A percentile compares a stretch with the other conserved stretches of the same genome.
phyloP scores from a whole-genome alignment of 2,888 invertebrate species.

The Frankliniella intonsa region DNA sequence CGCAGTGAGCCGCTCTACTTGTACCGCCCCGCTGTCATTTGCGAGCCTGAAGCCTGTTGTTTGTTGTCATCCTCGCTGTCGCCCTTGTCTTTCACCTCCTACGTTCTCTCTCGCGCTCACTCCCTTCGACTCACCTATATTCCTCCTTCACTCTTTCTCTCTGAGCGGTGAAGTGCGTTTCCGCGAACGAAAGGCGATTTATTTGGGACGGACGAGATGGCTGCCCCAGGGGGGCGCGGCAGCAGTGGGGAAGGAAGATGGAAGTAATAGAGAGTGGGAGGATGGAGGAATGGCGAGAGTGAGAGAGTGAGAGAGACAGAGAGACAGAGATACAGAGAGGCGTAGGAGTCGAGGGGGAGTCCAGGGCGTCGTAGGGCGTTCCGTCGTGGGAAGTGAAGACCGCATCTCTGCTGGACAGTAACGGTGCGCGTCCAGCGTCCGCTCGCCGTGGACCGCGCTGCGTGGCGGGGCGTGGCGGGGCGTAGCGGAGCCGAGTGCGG shows the following conservation, averaged over 20 bases:
- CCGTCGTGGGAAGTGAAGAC: conserved; percentile 27
- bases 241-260: background rate
- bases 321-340: too few relatives aligned
- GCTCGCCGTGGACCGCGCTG: background rate
- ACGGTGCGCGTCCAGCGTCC: conserved; percentile 19
- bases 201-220: background rate
- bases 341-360: background rate
- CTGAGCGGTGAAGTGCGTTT: conserved; percentile 6
- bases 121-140: too few relatives aligned
- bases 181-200: conserved; percentile 10
- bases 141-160: too few relatives aligned
- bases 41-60: too few relatives aligned
- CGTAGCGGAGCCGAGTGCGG: conserved; percentile 40
- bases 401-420: conserved; percentile 34
- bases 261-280: background rate
- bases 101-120: too few relatives aligned
- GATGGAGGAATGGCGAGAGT: conserved; percentile 3
- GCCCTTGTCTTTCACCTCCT: too few relatives aligned
- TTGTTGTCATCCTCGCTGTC: too few relatives aligned
- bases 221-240: background rate
- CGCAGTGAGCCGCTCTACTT: too few relatives aligned
- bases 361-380: background rate
- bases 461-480: conserved; percentile 36
- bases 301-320: background rate
- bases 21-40: too few relatives aligned